These are phyloP conservation scores for Sinocyclocheilus anshuiensis DNA, from an alignment of 2,113 vertebrate genomes.

Conservation along the genomic window DNA sequence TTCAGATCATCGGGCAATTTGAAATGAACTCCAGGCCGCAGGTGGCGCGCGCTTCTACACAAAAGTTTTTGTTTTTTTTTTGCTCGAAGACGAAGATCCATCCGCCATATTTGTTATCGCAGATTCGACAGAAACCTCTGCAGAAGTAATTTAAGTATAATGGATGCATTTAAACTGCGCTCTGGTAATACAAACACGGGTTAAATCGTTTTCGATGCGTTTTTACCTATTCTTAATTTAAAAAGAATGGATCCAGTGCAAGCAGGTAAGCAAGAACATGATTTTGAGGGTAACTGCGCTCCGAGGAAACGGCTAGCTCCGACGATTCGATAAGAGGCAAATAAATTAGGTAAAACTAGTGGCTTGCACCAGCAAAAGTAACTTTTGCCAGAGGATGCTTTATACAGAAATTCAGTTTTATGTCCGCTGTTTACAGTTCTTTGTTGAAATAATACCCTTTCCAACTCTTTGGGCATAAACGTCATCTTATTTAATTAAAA, in stretches of 20 bases:
- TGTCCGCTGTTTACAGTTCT: not conserved
- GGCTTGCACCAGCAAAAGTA: not conserved
- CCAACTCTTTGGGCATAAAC: not conserved
- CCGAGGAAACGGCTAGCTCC: conserved; percentile 49
- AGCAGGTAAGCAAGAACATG: conserved; percentile 69
- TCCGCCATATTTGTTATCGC: conserved; percentile 81
- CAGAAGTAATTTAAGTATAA: conserved; percentile 61
- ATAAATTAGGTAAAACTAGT: conserved; percentile 45
- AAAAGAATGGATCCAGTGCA: conserved; percentile 65
- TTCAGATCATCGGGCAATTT: too few species aligned
- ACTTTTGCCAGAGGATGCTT: not conserved
- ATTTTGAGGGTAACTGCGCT: conserved; percentile 60
- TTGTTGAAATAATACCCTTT: not conserved
- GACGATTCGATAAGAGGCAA: conserved; percentile 49
- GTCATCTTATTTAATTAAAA: not conserved
- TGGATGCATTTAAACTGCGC: conserved; percentile 44
- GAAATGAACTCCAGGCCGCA: too few species aligned
- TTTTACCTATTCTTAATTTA: conserved; percentile 26
- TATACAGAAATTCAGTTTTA: not conserved
- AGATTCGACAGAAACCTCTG: conserved; percentile 88
- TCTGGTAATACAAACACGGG: not conserved
- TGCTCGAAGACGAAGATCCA: conserved; percentile 34
- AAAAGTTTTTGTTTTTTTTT: too few species aligned
- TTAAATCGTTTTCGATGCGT: not conserved
- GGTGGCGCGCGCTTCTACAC: too few species aligned